Conservation (phyloP, 1,140 invertebrate species). For the Tribolium madens region DNA sequence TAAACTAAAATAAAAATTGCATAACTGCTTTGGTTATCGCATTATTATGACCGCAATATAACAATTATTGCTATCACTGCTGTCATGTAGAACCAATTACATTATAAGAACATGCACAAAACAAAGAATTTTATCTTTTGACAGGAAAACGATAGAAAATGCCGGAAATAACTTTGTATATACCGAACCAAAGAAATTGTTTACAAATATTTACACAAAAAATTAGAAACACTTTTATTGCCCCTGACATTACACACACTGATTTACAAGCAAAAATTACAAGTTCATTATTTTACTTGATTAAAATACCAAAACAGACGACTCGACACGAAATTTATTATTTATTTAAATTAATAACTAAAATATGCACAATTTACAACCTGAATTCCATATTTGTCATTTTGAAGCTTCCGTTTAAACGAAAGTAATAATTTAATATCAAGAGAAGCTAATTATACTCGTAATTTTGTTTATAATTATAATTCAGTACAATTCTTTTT, state of each 20-base stretch:
- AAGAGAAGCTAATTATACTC: too few relatives aligned
- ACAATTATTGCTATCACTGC: conserved; percentile 20
- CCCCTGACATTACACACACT: background rate
- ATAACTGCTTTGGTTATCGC: background rate
- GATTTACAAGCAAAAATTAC: background rate
- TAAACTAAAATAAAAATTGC: conserved; percentile 15
- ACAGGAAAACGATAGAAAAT: background rate
- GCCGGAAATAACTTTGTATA: background rate
- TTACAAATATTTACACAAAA: background rate
- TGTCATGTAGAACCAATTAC: conserved; percentile 18
- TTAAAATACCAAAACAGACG: background rate
- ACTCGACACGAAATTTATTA: too few relatives aligned
- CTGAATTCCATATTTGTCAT: too few relatives aligned
- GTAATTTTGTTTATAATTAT: too few relatives aligned
- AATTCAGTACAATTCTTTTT: too few relatives aligned
- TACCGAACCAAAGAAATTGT: background rate
- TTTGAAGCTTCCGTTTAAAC: too few relatives aligned
- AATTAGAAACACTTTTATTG: background rate
- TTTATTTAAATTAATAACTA: too few relatives aligned
- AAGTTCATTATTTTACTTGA: background rate
- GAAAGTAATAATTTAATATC: too few relatives aligned
- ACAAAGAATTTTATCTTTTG: conserved; percentile 14
- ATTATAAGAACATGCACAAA: background rate
- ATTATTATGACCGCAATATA: conserved; percentile 5
- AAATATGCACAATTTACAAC: too few relatives aligned